Conservation (phyloP, 2,113 vertebrate genomes). For the Microtus oregoni region DNA sequence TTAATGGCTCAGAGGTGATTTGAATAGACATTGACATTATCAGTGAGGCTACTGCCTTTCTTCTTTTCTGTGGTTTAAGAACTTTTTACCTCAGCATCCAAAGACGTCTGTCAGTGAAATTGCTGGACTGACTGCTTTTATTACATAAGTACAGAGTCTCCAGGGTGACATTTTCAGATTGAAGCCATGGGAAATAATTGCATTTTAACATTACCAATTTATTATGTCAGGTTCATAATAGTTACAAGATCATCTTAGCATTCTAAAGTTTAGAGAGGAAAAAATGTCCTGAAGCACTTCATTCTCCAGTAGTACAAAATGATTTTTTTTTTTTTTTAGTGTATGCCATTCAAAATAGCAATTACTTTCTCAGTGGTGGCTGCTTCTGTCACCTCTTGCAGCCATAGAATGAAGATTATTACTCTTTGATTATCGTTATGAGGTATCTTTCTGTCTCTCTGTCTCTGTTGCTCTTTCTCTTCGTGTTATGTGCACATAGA, state of each 20-base stretch:
- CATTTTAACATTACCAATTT: conserved; percentile 68
- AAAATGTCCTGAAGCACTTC: not conserved
- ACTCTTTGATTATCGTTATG: not conserved
- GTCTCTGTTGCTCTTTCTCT: not conserved
- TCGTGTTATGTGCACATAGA: too few relatives aligned
- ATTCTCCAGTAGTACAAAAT: not conserved
- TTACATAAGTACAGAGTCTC: conserved; percentile 41
- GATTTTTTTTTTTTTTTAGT: conserved; percentile 25
- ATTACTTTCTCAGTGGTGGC: conserved; percentile 11
- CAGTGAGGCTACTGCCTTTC: not conserved
- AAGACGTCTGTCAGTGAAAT: conserved; percentile 33
- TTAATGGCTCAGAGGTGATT: not conserved
- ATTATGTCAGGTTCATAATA: conserved; percentile 65
- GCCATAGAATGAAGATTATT: not conserved
- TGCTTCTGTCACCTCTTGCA: not conserved
- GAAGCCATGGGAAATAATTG: conserved; percentile 69
- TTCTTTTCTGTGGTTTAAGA: conserved; percentile 10
- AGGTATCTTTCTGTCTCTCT: not conserved
- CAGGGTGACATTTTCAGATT: conserved; percentile 67
- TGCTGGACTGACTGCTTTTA: not conserved
- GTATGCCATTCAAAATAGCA: not conserved
- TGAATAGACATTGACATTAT: conserved; percentile 42
- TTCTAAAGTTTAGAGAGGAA: conserved; percentile 59
- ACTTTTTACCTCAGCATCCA: conserved; percentile 11
- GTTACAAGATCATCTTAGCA: conserved; percentile 51